Conservation (phyloP, 2,888 invertebrate species). For the Idaea dimidiata region DNA sequence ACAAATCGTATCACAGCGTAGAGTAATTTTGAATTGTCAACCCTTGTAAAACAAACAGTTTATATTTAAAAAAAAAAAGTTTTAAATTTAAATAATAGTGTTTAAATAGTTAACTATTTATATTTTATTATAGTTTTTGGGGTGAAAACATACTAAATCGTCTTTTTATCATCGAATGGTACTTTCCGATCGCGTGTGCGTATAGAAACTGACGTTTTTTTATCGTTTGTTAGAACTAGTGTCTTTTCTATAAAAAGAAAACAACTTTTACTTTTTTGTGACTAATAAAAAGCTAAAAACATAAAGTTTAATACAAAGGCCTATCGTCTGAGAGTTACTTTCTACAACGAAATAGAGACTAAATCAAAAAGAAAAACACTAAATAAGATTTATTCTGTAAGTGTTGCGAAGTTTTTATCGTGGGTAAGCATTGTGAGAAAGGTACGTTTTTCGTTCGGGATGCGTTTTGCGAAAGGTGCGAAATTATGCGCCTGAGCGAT, state of each 20-base stretch:
- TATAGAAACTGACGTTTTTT: background rate
- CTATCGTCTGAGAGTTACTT: slow-evolving; percentile 14
- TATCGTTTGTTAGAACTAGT: background rate
- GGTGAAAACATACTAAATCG: background rate
- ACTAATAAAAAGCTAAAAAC: slow-evolving; percentile 16
- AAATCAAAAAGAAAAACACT: background rate
- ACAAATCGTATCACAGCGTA: slow-evolving; percentile 32
- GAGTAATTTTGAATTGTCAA: slow-evolving; percentile 12
- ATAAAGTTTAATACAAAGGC: slow-evolving; percentile 7
- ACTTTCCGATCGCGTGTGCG: background rate
- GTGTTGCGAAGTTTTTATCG: slow-evolving; percentile 17
- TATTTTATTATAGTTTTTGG: slow-evolving; percentile 15
- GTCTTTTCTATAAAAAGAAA: slow-evolving; percentile 7
- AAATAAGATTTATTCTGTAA: slow-evolving; percentile 8
- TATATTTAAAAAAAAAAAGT: slow-evolving; percentile 13
- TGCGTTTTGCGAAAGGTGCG: no score
- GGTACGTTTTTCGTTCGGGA: no score
- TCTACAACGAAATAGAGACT: slow-evolving; percentile 26
- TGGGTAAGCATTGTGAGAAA: no score
- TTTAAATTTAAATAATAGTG: slow-evolving; percentile 7
- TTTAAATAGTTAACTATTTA: slow-evolving; percentile 21
- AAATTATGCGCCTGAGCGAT: no score
- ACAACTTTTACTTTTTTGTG: slow-evolving; percentile 6
- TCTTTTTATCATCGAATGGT: background rate
- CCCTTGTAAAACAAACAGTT: slow-evolving; percentile 6